Base-by-base conservation (phyloP, 2,113 vertebrate species). In the Mugil cephalus region DNA sequence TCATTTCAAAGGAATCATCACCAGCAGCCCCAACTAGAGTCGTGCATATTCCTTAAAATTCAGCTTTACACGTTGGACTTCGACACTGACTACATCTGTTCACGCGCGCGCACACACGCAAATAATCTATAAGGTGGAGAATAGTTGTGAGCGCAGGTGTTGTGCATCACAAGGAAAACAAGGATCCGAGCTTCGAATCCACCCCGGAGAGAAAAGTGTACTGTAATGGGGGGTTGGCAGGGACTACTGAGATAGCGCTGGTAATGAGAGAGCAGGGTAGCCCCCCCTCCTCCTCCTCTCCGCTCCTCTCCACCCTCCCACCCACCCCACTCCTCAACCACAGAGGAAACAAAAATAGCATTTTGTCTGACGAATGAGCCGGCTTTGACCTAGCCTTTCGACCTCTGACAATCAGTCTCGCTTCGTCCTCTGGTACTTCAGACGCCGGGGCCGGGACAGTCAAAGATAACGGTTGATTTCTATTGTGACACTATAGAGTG, bases 401-500 rank as follows among this genome's bases (percentile, higher is more conserved):
- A 99, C 96, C 97, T 95, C 95, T 96, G 96, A 95, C 95, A 95
- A 98, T 97, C 96, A 96, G 96, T 96, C 96, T 95, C 92, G 95
- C 91, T 92, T 94, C 90, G 91, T 93, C 92, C 94, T 96, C 95
- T 95, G 92, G 91, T 93, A 91, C 94, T 96, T 96, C 95, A 95
- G 89, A 71, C 77, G 74, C 80, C 11, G 8, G 65, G 58, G 65
- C 77, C 43, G 68, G 85, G 87, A 85, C 81, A 89, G 88, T 82
- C 88, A 82, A 74, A 91, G 88, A 92, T 89, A 95, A 95, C 94
- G 94, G 94, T 83, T 89, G 92, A 91, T 95, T 95, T 95, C 94
- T 94, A 83, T 92, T 90, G 74, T 94, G 91, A 89, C 85, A 79
- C 88, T 68, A 78, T 83, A 80, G 80, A 74, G 82, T 48, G 93